Evolutionary conservation across 2,113 vertebrate genomes (phyloP), one percentile per base, ranked within the genome.

Genomic region (Phalacrocorax carbo): DNA sequence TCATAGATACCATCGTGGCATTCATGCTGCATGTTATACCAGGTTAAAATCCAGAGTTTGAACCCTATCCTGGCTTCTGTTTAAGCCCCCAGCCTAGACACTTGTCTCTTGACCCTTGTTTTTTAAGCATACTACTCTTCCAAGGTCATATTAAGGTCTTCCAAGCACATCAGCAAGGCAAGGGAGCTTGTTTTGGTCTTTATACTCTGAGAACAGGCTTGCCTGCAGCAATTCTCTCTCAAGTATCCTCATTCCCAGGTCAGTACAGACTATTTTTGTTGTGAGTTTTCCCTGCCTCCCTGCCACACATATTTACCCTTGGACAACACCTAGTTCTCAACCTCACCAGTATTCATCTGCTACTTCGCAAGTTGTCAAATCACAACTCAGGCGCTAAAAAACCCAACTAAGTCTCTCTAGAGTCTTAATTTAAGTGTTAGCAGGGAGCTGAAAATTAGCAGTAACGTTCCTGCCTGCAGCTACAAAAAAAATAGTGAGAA

Each of bases 401-500:
- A 82, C 27, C 75, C 82, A 88, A 96, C 49, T 62, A 91, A 93
- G 29, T 54, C 66, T 88, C 94, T 96, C 94, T 25, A 73, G 96
- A 96, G 92, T 92, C 85, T 96, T 94, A 95, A 97, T 96, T 95
- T 96, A 87, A 93, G 94, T 80, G 87, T 90, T 97, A 96, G 94
- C 87, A 96, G 93, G 90, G 92, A 97, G 87, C 90, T 96, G 92
- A 97, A 97, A 97, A 97, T 97, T 97, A 97, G 94, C 94, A 96
- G 87, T 40, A 96, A 49, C 5, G 1, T 90, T 94, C 65, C 87
- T 87, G 94, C 87, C 91, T 96, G 96, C 87, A 96, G 94, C 95
- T 87, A 96, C 0, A 0, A 64, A 87, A 91, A 94, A 96, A 91
- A 73, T 38, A 54, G 95, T 55, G 82, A 52, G 95, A 96, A 90